Conservation (phyloP, 1,140 invertebrate genomes). For the Zaprionus kolodkinae region DNA sequence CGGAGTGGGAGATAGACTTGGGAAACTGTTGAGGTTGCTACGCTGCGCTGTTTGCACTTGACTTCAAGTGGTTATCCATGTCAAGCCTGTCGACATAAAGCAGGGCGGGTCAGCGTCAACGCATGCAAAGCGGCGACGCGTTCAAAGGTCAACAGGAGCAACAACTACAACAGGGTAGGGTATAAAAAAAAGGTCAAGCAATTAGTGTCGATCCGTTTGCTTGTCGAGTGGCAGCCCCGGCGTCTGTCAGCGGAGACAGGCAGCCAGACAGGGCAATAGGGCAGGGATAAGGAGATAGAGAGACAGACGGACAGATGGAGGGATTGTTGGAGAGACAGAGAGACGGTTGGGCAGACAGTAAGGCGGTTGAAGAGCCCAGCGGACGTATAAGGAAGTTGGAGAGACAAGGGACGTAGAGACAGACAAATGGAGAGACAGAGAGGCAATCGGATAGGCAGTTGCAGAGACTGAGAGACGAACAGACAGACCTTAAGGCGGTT, state of each 20-base stretch:
- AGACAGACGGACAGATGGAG: constrained; percentile 1
- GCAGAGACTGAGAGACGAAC: too few relatives aligned
- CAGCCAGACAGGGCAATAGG: constrained; percentile 3
- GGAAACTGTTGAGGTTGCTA: constrained; percentile 22
- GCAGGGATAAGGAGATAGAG: constrained; percentile 5
- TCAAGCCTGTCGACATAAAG: constrained; percentile 58
- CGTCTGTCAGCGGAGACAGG: constrained; percentile 40
- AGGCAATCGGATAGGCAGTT: constrained; percentile 24
- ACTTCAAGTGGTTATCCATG: constrained; percentile 76
- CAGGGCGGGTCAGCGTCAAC: constrained; percentile 37
- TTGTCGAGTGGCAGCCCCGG: constrained; percentile 32
- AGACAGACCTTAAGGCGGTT: too few relatives aligned
- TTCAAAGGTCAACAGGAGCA: constrained; percentile 65
- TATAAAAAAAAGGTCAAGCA: constrained; percentile 67
- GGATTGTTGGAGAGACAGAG: constrained; percentile 5
- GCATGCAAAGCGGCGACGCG: constrained; percentile 64
- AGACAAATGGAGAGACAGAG: constrained; percentile 6
- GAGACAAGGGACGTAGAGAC: not conserved
- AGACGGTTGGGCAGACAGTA: constrained; percentile 4
- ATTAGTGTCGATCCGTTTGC: constrained; percentile 66
- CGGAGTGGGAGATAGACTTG: not conserved
- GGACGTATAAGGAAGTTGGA: not conserved
- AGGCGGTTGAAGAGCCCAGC: not conserved
- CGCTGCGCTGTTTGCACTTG: constrained; percentile 34
- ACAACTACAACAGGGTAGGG: constrained; percentile 9